Evolutionary conservation across 2,797 vertebrate genomes (phyloP).

Genomic region (Gadopsis bispinosus): DNA sequence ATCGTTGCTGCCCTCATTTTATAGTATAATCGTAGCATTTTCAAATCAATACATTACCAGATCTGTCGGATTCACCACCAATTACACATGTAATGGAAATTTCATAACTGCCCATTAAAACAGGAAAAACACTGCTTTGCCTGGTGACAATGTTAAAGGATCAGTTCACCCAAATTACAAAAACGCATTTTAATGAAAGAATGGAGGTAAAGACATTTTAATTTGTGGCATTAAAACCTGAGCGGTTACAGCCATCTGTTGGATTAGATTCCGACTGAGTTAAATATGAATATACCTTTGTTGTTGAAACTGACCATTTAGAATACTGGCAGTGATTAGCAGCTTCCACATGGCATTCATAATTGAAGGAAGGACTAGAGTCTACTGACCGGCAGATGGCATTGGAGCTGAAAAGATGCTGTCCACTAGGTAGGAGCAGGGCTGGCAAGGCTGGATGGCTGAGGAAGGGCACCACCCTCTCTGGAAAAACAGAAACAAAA

Average conservation of each 20-base stretch:
- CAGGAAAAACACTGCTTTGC: neutral
- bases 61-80: neutral
- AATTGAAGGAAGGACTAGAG: neutral
- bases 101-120: neutral
- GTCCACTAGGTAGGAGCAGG: conserved; percentile 85
- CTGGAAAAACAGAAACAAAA: conserved; percentile 67
- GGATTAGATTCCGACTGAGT: neutral
- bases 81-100: neutral
- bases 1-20: rapidly evolving
- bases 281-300: neutral
- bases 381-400: conserved; percentile 92
- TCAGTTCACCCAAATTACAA: neutral
- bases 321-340: neutral
- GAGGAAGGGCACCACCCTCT: conserved; percentile 88
- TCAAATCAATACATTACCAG: neutral
- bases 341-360: neutral
- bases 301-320: neutral
- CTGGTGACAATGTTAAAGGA: neutral
- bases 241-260: too few relatives aligned
- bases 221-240: neutral
- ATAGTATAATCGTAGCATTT: neutral
- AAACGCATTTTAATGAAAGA: neutral
- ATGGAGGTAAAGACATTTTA: neutral
- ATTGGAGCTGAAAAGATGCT: conserved; percentile 90
- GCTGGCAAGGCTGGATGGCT: conserved; percentile 83